Base-by-base conservation (phyloP, 2,888 invertebrate genomes). In the Plebejus anna region DNA sequence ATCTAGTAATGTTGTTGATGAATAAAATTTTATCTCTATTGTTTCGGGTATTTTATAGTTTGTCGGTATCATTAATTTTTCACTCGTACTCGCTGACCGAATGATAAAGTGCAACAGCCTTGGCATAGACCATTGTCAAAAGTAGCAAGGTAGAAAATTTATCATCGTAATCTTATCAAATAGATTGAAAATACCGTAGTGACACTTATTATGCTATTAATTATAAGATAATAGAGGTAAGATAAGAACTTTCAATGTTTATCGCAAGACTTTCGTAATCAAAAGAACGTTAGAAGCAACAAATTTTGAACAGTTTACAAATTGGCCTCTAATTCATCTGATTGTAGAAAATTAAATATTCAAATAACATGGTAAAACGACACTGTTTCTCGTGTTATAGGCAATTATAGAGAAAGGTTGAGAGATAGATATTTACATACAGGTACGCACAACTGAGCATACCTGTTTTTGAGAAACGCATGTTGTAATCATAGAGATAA, bases 181-280 rank as follows among this genome's bases (percentile, higher is more conserved):
- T n/a, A 71, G 42, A 71, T 71, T 70, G 22, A 71, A 42, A 71
- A 71, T 42, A 71, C 42, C 71, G 71, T 71, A 70, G 38, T 38
- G 70, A 70, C 42, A 70, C 28, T 70, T 71, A 71, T 71, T n/a
- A 38, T 38, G n/a, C n/a, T 77, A 79, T 76, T 80, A 80, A 80
- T 80, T 76, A 77, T 13, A 36, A 72, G 80, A 80, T 80, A 79
- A 80, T 71, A 77, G 55, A 59, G 81, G 81, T 80, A 81, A 81
- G 81, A 81, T 81, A 79, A 80, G 76, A 79, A 76, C 78, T 82
- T 51, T 79, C 81, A 77, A 81, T 76, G 78, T 76, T 79, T 77
- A 78, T 79, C 73, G 75, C 79, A 79, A 80, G 79, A 80, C 76
- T 76, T 76, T 66, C 76, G 76, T 11, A 75, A 78, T 61, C 22